Evolutionary conservation across 2,888 invertebrate genomes (phyloP).

Genomic region (Xylota sylvarum): DNA sequence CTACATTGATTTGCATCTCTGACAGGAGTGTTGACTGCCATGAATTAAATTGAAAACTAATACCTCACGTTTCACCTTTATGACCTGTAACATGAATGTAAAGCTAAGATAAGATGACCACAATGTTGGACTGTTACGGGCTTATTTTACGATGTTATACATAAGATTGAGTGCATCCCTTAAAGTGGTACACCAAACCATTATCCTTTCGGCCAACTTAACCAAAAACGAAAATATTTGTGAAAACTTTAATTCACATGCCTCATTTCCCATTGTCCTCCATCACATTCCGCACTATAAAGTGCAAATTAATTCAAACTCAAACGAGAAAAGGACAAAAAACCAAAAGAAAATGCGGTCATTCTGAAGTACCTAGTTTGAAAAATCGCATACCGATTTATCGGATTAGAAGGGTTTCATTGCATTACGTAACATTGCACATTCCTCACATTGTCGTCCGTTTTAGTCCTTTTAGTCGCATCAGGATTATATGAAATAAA

Average conservation of each 20-base stretch:
- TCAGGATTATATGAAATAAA: conserved; percentile 24
- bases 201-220: no score
- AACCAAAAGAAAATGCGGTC: conserved; percentile 19
- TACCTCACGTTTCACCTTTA: no score
- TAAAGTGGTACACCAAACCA: no score
- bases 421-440: conserved; percentile 62
- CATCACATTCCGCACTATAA: conserved; percentile 35
- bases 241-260: conserved; percentile 41
- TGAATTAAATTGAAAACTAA: no score
- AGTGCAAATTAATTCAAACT: conserved; percentile 67
- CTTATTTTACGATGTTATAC: no score
- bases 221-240: conserved; percentile 10
- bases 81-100: no score
- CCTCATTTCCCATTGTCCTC: conserved; percentile 58
- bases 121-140: no score
- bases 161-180: no score
- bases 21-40: no score
- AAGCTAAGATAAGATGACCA: no score
- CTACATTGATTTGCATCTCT: no score
- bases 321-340: conserved; percentile 1
- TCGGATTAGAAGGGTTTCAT: conserved; percentile 60
- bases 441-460: conserved; percentile 63
- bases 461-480: conserved; percentile 35
- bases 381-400: conserved; percentile 71
- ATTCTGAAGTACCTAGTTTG: conserved; percentile 51